Evolutionary conservation across 2,888 invertebrate genomes (phyloP), one percentile per base, ranked within the genome.

Genomic region (Hesperia comma): DNA sequence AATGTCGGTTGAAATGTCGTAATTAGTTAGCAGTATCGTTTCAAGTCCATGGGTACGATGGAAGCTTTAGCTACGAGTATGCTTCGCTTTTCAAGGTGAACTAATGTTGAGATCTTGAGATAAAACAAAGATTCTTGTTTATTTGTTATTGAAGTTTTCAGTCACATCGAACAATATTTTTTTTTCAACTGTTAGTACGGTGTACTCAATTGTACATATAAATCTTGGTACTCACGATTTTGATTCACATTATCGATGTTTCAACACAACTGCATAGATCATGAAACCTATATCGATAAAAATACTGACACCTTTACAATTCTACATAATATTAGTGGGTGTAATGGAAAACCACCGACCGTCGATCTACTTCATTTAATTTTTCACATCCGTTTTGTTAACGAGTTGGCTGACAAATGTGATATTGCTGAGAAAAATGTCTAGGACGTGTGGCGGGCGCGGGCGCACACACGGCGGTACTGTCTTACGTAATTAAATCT

Each of bases 401-500:
- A 41, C 21, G 8, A 56, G 40, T 63, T 57, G 51, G 43, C 53
- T 51, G 41, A 43, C 43, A 43, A 64, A 53, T 64, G 40, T 57
- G 51, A 51, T 41, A 53, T 62, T 53, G 53, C 58, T 58, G 58
- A 33, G 58, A 58, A 64, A 64, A 58, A 64, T 53, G 64, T 58
- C 58, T 64, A 58, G 58, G 64, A 58, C 40, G 19, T 57, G 54
- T 43, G 19, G 33, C 33, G 33, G 26, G 37, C 37, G 10, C 3
- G 10, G 6, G n/a, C 5, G 26, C 26, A n/a, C n/a, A n/a, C n/a
- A n/a, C n/a, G 40, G 21, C n/a, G 17, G 21, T 12, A 63, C 49
- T 56, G 40, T 51, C 40, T 57, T 63, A 53, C 10, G 51, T 64
- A 64, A 63, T 55, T 63, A 57, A 33, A 40, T 57, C 62, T 62